Evolutionary conservation across 2,888 invertebrate genomes (phyloP).

Genomic region (Lasioglossum villosulum): DNA sequence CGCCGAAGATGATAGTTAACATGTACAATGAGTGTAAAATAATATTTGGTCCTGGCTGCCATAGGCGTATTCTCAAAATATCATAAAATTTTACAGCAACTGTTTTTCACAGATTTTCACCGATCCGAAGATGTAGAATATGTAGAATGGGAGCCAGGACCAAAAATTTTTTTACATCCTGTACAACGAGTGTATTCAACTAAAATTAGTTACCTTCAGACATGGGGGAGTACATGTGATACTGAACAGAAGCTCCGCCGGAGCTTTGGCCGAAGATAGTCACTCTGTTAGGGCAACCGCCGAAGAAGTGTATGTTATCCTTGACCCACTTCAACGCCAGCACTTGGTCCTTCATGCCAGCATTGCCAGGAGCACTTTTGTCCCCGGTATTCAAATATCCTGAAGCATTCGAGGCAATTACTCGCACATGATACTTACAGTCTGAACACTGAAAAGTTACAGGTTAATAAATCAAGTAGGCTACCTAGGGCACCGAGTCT

Average conservation of each 20-base stretch:
- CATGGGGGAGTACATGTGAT: constrained; percentile 80
- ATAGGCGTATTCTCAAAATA: too few species aligned
- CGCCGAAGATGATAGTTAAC: too few species aligned
- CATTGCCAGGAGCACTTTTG: constrained; percentile 78
- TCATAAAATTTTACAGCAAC: too few species aligned
- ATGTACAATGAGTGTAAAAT: too few species aligned
- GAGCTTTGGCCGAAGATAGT: constrained; percentile 79
- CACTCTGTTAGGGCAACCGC: constrained; percentile 77
- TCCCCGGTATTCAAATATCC: constrained; percentile 79
- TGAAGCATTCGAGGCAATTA: constrained; percentile 52
- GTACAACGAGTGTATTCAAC: too few species aligned
- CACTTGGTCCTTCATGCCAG: constrained; percentile 79
- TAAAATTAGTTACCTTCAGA: constrained; percentile 72
- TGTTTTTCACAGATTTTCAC: too few species aligned
- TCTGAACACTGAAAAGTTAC: too few species aligned
- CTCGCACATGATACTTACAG: too few species aligned
- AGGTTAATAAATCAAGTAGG: constrained; percentile 10
- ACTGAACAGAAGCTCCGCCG: constrained; percentile 75
- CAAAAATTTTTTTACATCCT: too few species aligned
- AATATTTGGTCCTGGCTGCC: too few species aligned
- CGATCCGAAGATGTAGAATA: too few species aligned
- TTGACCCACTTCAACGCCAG: constrained; percentile 79
- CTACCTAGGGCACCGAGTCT: constrained; percentile 79
- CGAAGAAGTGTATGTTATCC: constrained; percentile 79
- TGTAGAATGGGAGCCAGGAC: too few species aligned